Evolutionary conservation across 2,113 vertebrate species (phyloP), one percentile per base, ranked within the genome.

Genomic region (Callionymus lyra): DNA sequence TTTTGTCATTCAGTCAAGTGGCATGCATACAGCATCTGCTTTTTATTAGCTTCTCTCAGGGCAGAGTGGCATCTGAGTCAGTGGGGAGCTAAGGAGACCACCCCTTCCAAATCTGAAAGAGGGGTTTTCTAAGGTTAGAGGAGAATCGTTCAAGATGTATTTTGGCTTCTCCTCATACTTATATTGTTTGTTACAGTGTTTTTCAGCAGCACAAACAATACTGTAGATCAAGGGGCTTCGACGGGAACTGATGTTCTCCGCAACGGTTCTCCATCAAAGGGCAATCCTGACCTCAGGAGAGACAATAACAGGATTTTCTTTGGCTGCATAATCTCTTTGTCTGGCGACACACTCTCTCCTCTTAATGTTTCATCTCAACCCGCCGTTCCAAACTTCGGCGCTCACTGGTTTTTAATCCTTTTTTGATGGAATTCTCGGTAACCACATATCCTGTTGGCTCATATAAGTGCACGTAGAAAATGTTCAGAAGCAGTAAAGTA

Each of bases 391-490:
- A 51, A 63, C 65, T 16, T 38, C 14, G 38, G 57, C 56, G 63
- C 58, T 56, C 68, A 68, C 56, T 51, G 58, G 53, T 38, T 51
- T 47, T 54, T 81, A 84, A 84, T 85, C 79, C 81, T 51, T 68
- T 83, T 85, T 85, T 84, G 76, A 85, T 83, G 70, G 76, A 64
- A 77, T 83, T 80, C 70, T 63, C 74, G 72, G 21, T 27, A 27
- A 60, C 49, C 66, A 52, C 42, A 43, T 59, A 36, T 59, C 27
- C 21, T 48, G 38, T 15, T 9, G 10, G 12, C 10, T 52, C 43
- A 41, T 38, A 44, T 12, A 11, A 50, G 37, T 31, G 45, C 34
- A 38, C 38, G 17, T 40, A 12, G 45, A 44, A 35, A 31, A 32
- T 9, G 43, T 42, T 10, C 16, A 37, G 31, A 55, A 38, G 21